Evolutionary conservation across 2,797 vertebrate species (phyloP).

Genomic region (Melopsittacus undulatus): DNA sequence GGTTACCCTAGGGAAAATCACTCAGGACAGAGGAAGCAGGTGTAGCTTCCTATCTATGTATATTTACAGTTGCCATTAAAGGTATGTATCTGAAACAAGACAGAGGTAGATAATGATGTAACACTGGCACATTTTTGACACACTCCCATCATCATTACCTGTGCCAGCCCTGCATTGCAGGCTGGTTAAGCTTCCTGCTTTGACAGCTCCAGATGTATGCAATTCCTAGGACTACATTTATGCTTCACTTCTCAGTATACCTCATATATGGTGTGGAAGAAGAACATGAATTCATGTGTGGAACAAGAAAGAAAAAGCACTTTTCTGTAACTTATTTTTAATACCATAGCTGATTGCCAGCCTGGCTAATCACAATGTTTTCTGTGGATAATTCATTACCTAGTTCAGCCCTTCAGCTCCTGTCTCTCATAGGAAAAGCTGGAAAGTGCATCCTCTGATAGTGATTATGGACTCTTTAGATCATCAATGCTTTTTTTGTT

Average conservation of each 20-base stretch:
- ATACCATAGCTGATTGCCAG: background rate
- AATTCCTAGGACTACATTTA: background rate
- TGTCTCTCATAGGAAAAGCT: background rate
- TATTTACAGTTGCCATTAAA: background rate
- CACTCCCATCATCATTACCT: accelerated
- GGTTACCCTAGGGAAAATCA: background rate
- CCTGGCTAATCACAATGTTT: background rate
- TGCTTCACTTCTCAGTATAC: background rate
- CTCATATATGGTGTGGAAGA: background rate
- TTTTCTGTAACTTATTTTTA: background rate
- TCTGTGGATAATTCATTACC: background rate
- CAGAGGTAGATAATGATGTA: background rate
- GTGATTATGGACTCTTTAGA: background rate
- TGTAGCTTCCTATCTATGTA: accelerated
- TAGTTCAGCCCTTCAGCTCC: background rate
- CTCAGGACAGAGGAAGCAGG: background rate
- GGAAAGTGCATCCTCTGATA: background rate
- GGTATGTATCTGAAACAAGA: background rate
- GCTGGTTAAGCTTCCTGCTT: background rate
- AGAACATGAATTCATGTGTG: background rate
- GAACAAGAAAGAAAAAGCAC: background rate
- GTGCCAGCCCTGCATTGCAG: background rate
- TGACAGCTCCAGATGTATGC: background rate
- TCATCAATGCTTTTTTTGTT: background rate
- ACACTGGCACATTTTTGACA: background rate